These are phyloP conservation scores for Strigamia maritima DNA, from an alignment of 2,888 invertebrate genomes.

Conservation along the genomic window DNA sequence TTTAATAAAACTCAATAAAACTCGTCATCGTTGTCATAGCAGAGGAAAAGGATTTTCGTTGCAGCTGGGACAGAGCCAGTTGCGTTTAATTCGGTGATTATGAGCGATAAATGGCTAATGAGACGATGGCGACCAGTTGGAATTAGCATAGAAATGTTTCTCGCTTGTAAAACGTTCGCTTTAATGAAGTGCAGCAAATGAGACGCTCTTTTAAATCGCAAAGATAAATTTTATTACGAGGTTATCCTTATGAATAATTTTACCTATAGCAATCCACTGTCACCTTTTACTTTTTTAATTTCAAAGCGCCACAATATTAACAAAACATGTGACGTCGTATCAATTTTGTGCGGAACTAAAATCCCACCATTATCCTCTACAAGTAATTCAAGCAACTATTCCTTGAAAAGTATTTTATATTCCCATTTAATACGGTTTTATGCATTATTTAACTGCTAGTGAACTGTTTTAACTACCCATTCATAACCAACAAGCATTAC, in stretches of 20 bases:
- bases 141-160: constrained; percentile 32
- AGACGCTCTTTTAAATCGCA: constrained; percentile 31
- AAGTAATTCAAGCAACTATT: too few species aligned
- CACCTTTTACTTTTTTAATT: neutral
- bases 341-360: too few species aligned
- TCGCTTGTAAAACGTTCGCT: constrained; percentile 29
- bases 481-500: too few species aligned
- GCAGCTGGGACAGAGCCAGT: constrained; percentile 34
- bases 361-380: too few species aligned
- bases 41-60: constrained; percentile 1
- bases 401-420: too few species aligned
- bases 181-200: constrained; percentile 34
- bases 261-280: neutral
- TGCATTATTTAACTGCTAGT: too few species aligned
- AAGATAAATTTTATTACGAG: constrained; percentile 30
- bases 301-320: neutral
- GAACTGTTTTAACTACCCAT: too few species aligned
- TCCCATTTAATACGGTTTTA: too few species aligned
- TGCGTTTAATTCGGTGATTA: constrained; percentile 34
- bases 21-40: constrained; percentile 19
- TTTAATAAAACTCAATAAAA: constrained; percentile 6
- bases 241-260: constrained; percentile 28
- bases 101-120: constrained; percentile 34
- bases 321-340: neutral
- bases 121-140: constrained; percentile 28